A percentile compares a stretch with the other conserved stretches of the same genome.
phyloP scores from a whole-genome alignment of 2,797 vertebrate genomes.

The Artibeus lituratus region DNA sequence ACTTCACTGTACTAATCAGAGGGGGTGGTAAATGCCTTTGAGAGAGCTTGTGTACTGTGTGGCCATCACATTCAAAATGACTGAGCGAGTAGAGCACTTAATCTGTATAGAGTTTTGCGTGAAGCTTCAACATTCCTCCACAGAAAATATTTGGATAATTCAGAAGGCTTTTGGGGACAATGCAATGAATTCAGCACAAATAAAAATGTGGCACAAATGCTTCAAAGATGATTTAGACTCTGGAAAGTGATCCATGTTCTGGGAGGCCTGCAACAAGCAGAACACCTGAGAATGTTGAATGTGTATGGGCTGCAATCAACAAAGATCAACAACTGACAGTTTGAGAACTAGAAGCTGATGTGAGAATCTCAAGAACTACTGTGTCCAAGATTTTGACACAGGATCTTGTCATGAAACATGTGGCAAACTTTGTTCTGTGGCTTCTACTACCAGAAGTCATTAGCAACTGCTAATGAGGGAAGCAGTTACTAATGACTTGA shows the following conservation, averaged over 20 bases:
- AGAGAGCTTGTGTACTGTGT: neutral
- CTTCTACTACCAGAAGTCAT: neutral
- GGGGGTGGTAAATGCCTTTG: neutral
- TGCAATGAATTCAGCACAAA: neutral
- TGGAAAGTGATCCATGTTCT: neutral
- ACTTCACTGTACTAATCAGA: neutral
- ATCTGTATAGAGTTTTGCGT: neutral
- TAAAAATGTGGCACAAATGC: neutral
- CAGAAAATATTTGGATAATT: neutral
- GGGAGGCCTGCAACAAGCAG: neutral
- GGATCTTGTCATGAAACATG: neutral
- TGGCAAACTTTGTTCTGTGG: neutral
- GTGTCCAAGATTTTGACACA: neutral
- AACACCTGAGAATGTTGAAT: neutral
- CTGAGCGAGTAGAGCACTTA: neutral
- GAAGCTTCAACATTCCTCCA: neutral
- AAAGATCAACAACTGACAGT: neutral
- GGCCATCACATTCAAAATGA: neutral
- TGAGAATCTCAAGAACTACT: neutral
- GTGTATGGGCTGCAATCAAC: neutral
- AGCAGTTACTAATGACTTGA: neutral
- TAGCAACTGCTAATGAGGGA: neutral
- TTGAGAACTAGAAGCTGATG: neutral
- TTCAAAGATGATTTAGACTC: neutral
- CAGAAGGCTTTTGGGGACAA: neutral